These are phyloP conservation scores for Drosophila varians DNA, from an alignment of 1,140 invertebrate species.

Conservation along the genomic window DNA sequence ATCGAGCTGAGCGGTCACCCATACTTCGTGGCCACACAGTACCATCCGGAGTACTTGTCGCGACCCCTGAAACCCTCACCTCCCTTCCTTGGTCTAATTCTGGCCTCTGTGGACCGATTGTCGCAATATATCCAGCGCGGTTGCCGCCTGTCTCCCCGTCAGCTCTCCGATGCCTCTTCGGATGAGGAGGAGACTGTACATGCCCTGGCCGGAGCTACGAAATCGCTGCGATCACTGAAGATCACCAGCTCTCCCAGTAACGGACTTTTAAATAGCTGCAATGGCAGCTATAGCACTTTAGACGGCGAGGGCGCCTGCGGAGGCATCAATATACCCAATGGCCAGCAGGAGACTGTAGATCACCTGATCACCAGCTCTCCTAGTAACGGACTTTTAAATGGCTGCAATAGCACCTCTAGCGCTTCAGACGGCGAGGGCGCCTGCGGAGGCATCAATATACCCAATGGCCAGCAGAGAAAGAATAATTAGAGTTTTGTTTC, in stretches of 20 bases:
- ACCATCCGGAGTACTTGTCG: slow-evolving; percentile 98
- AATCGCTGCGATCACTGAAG: slow-evolving; percentile 27
- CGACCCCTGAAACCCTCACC: slow-evolving; percentile 96
- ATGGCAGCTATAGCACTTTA: slow-evolving; percentile 28
- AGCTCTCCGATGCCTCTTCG: slow-evolving; percentile 88
- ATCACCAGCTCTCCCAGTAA: slow-evolving; percentile 27
- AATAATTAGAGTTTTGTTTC: slow-evolving; percentile 3
- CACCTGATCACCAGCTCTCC: slow-evolving; percentile 13
- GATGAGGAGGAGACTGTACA: slow-evolving; percentile 84
- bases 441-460: slow-evolving; percentile 7
- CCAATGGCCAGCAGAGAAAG: slow-evolving; percentile 28
- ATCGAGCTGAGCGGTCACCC: slow-evolving; percentile 91
- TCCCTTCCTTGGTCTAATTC: slow-evolving; percentile 96
- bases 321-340: slow-evolving; percentile 14
- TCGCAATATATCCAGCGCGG: slow-evolving; percentile 88
- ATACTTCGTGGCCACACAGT: slow-evolving; percentile 98
- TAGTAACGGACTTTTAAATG: slow-evolving; percentile 45
- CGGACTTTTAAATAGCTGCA: slow-evolving; percentile 36
- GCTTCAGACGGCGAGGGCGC: slow-evolving; percentile 50
- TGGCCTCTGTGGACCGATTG: slow-evolving; percentile 92
- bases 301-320: slow-evolving; percentile 49
- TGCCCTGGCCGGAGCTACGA: slow-evolving; percentile 20
- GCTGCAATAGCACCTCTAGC: slow-evolving; percentile 26
- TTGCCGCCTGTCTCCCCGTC: slow-evolving; percentile 88
- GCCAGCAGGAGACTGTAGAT: slow-evolving; percentile 7